phyloP scores from a whole-genome alignment of 2,797 vertebrate genomes.

The Gymnothorax javanicus region DNA sequence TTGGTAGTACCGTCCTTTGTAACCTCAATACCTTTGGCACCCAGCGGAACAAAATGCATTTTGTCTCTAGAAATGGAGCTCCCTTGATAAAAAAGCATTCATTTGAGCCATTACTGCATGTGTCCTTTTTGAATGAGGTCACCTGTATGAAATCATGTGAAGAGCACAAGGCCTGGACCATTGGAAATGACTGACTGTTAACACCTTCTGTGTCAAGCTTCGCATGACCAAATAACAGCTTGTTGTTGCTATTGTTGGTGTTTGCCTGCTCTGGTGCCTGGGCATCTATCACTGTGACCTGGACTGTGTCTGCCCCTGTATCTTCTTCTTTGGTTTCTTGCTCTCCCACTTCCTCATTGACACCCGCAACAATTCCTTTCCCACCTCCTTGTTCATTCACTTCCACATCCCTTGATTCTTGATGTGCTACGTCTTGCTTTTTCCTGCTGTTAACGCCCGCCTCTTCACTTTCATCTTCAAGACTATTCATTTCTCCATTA shows the following conservation, averaged over 20 bases:
- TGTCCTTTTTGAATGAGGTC: slow-evolving; percentile 42
- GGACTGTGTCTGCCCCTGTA: slow-evolving; percentile 59
- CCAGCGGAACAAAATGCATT: slow-evolving; percentile 58
- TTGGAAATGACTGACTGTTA: slow-evolving; percentile 39
- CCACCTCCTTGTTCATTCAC: slow-evolving; percentile 47
- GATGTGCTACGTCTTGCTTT: slow-evolving; percentile 34
- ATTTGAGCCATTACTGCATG: slow-evolving; percentile 36
- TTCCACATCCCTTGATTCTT: slow-evolving; percentile 35
- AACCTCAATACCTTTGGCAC: slow-evolving; percentile 69
- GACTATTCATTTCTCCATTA: slow-evolving; percentile 30
- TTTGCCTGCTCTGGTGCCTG: slow-evolving; percentile 61
- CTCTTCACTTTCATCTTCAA: slow-evolving; percentile 15
- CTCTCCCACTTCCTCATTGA: slow-evolving; percentile 41
- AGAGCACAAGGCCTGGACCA: slow-evolving; percentile 26
- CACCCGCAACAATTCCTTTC: slow-evolving; percentile 31
- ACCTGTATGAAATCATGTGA: slow-evolving; percentile 33
- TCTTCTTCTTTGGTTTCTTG: slow-evolving; percentile 53
- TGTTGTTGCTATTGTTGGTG: slow-evolving; percentile 74
- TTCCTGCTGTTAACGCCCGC: slow-evolving; percentile 46
- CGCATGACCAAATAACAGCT: slow-evolving; percentile 43
- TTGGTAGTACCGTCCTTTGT: slow-evolving; percentile 48
- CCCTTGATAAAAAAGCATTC: slow-evolving; percentile 43
- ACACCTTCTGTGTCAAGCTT: slow-evolving; percentile 39
- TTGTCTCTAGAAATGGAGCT: slow-evolving; percentile 60
- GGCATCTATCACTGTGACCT: slow-evolving; percentile 77